Evolutionary conservation across 92 coral and sea anemone species (phyloP), one percentile per base, ranked within the genome.

Genomic region (Desmophyllum pertusum): DNA sequence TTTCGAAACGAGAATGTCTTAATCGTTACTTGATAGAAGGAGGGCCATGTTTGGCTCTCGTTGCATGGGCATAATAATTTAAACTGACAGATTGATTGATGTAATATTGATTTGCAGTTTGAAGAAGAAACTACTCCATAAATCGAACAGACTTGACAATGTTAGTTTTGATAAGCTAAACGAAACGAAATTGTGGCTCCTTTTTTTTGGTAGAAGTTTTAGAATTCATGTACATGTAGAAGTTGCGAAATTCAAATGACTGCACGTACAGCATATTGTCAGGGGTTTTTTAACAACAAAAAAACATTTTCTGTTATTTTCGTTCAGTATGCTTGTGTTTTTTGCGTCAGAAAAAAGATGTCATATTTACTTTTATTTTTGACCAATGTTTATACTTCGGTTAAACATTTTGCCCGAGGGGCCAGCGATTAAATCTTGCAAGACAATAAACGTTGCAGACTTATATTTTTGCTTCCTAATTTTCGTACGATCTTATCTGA

Each of bases 91-190:
- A 0, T 66, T 61, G 75, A 80, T 80, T 37, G 52, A 21, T n/a
- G 64, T 67, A 11, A 63, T 18, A 63, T 78, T n/a, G 46, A 80
- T 45, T 69, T 67, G 51, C 3, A 35, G 65, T 69, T 80, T 80
- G 76, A 35, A 7, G 76, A 35, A 7, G 50, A 37, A 80, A 68
- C 30, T 51, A 50, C 66, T 51, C 59, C 2, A 25, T 33, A 11
- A 33, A 29, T 14, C 36, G 38, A 67, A 48, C 29, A 66, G 35
- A 46, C 63, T 15, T 21, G 79, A 50, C 50, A 33, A 33, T 25
- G 42, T 42, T 53, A 35, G 19, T 9, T 52, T 9, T 7, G 30
- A 53, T 11, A 39, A 27, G 10, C 42, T n/a, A 68, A 68, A 38
- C 48, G 37, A 75, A 51, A 50, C 53, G 4, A 59, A 59, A 59